phyloP scores from a whole-genome alignment of 2,113 vertebrate genomes.

The Hucho hucho region DNA sequence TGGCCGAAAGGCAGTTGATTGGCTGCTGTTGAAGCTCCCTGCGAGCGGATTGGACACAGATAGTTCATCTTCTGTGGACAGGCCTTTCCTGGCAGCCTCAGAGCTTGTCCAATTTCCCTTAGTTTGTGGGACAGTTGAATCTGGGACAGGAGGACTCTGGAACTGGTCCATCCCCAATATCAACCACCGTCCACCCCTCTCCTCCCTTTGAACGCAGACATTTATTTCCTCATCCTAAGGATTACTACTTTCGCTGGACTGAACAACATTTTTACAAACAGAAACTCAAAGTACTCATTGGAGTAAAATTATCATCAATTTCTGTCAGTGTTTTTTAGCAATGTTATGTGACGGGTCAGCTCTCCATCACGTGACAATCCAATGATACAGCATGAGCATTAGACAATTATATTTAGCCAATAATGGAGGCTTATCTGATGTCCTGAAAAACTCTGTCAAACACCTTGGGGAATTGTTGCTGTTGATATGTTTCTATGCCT shows the following conservation, averaged over 20 bases:
- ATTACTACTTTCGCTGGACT: too few relatives aligned
- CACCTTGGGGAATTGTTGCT: slow-evolving; percentile 33
- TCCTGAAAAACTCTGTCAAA: slow-evolving; percentile 32
- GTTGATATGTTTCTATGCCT: slow-evolving; percentile 36
- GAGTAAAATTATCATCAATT: too few relatives aligned
- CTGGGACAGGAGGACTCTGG: neutral
- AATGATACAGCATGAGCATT: neutral
- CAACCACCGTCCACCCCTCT: neutral
- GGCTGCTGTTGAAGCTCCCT: neutral
- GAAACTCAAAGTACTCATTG: too few relatives aligned
- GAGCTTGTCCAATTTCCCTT: neutral
- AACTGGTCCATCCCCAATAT: neutral
- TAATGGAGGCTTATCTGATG: slow-evolving; percentile 44
- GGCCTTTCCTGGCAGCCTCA: neutral
- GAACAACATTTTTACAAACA: too few relatives aligned
- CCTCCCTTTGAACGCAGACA: neutral
- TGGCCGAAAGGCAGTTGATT: neutral
- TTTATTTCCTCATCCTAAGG: too few relatives aligned
- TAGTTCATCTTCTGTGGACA: too few relatives aligned
- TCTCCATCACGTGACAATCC: neutral
- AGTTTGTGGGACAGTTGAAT: neutral
- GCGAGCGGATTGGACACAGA: neutral
- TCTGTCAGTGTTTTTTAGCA: too few relatives aligned
- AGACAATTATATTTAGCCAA: neutral
- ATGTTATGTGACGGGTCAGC: too few relatives aligned